A percentile compares a stretch with the other conserved stretches of the same genome.
Evolutionary conservation across 53 echinoderm and acorn worm genomes (phyloP).

Genomic region (Temnopleurus reevesii): DNA sequence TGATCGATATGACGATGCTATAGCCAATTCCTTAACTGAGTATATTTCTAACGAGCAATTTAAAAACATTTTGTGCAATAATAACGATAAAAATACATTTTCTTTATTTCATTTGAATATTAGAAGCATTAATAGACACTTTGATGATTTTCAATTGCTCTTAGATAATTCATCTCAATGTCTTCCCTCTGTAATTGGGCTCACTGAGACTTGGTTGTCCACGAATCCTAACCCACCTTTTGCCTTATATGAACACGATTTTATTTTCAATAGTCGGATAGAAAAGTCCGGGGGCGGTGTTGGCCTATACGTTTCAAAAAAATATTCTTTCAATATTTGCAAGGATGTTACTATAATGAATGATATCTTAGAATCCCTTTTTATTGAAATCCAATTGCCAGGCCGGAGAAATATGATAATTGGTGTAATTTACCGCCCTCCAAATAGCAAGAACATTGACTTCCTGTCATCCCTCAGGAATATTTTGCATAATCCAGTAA

Average conservation of each 20-base stretch:
- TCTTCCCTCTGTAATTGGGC: constrained; percentile 7
- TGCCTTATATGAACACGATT: neutral
- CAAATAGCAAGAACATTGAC: neutral
- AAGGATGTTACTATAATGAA: neutral
- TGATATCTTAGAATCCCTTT: too few species aligned
- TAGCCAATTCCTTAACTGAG: neutral
- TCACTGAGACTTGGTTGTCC: neutral
- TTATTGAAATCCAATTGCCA: neutral
- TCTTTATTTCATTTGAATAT: neutral
- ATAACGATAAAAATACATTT: neutral
- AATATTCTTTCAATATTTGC: neutral
- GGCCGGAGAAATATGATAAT: neutral
- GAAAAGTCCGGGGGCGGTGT: neutral
- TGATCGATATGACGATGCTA: too few species aligned
- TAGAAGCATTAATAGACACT: neutral
- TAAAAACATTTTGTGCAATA: neutral
- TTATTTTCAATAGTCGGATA: neutral
- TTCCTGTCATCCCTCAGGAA: neutral
- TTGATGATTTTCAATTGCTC: neutral
- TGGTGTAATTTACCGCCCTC: too few species aligned
- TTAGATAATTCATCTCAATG: neutral
- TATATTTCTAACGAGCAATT: neutral
- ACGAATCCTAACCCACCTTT: neutral
- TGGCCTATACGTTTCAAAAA: neutral
- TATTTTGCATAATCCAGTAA: neutral